Evolutionary conservation across 2,888 invertebrate species (phyloP), one percentile per base, ranked within the genome.

Genomic region (Xylota sylvarum): DNA sequence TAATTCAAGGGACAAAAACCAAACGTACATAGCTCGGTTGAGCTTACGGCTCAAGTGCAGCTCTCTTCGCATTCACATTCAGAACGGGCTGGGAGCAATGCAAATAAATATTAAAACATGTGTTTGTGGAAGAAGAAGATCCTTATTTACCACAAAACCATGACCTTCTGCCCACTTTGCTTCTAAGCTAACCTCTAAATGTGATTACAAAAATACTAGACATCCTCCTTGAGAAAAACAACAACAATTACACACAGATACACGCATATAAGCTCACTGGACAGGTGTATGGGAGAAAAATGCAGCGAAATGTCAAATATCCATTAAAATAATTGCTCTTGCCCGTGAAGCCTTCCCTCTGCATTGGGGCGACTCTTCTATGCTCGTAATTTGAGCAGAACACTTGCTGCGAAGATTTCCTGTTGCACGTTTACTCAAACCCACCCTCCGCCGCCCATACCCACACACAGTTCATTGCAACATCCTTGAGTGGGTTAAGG

Each of bases 321-420:
- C 89, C 92, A 92, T 91, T 91, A 92, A 91, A 91, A 92, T 91
- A 91, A 91, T 91, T 91, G 90, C 90, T 89, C 90, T 35, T 62
- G 43, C 40, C 17, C 62, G 46, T 6, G 55, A 46, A 55, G 12
- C 19, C 37, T 7, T 14, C 50, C 50, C 50, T 35, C 30, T 37
- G 23, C 23, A 7, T 19, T 30, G 4, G 23, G 43, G 19, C n/a
- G 64, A 19, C 32, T 27, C 35, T 69, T 43, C 17, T 69, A 17
- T 0, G 43, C 4, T 78, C 6, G 52, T 78, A 62, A 78, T 70
- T 78, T 78, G 55, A 70, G 46, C 69, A 55, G 46, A 62, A 32
- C 14, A 79, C 70, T 79, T 70, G 64, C 79, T 56, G 32, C 48
- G 46, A 64, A 79, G 79, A 70, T 64, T 79, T 79, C 79, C 79